Conservation (phyloP, 2,888 invertebrate genomes). For the Lissocephala sabroskyi region DNA sequence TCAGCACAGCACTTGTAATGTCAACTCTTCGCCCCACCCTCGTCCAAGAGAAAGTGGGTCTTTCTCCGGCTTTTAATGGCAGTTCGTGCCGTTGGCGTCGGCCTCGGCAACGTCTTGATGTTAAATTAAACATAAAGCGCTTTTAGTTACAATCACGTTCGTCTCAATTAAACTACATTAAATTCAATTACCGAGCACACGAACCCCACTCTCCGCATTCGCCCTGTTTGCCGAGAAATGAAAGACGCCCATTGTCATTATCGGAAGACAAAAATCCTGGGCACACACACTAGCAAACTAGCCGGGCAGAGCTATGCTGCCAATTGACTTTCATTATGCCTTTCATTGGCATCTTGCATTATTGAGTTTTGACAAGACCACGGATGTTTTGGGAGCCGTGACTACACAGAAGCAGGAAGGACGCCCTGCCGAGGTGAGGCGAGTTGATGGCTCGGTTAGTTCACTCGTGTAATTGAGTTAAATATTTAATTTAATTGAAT, state of each 20-base stretch:
- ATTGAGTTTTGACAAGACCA: conserved; percentile 58
- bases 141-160: conserved; percentile 63
- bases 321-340: conserved; percentile 62
- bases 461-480: conserved; percentile 65
- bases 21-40: conserved; percentile 14
- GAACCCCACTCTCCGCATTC: too few species aligned
- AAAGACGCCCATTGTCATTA: conserved; percentile 56
- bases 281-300: too few species aligned
- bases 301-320: background rate
- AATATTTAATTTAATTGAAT: conserved; percentile 68
- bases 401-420: background rate
- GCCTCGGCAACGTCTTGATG: too few species aligned
- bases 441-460: too few species aligned
- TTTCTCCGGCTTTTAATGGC: conserved; percentile 3
- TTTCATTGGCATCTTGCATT: conserved; percentile 60
- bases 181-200: conserved; percentile 52
- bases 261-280: too few species aligned
- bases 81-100: conserved; percentile 17
- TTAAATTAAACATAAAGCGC: conserved; percentile 63
- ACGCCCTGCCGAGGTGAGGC: conserved; percentile 12
- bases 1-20: conserved; percentile 31
- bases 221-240: conserved; percentile 21
- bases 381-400: conserved; percentile 23
- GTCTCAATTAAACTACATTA: conserved; percentile 66
- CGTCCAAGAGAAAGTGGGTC: conserved; percentile 4